Conservation (phyloP, 2,888 invertebrate genomes). For the Drosophila merina region DNA sequence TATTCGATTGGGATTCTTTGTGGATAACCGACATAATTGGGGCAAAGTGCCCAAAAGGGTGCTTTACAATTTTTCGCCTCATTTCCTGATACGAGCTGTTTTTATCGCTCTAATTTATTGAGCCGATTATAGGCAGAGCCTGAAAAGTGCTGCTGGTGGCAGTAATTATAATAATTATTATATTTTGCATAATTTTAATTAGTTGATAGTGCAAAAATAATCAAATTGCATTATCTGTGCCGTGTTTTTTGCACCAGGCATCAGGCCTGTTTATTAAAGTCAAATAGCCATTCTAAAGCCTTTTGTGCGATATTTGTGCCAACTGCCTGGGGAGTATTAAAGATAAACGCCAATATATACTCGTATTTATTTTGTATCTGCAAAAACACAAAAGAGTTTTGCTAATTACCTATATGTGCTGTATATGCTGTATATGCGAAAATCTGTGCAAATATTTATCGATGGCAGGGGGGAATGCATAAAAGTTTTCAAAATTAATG, state of each 20-base stretch:
- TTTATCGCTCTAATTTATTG: conserved; percentile 51
- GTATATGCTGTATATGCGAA: conserved; percentile 1
- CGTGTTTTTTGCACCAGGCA: conserved; percentile 8
- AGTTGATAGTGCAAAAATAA: conserved; percentile 49
- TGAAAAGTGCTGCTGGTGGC: background rate
- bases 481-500: conserved; percentile 36
- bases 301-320: conserved; percentile 10
- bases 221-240: conserved; percentile 52
- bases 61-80: conserved; percentile 37
- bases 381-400: no score
- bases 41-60: conserved; percentile 23
- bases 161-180: conserved; percentile 33
- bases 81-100: conserved; percentile 29
- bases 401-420: background rate
- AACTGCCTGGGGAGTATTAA: conserved; percentile 33
- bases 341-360: conserved; percentile 19
- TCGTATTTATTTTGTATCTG: background rate
- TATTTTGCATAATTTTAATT: conserved; percentile 65
- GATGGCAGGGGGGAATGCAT: conserved; percentile 2
- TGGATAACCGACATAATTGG: conserved; percentile 12
- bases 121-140: conserved; percentile 41
- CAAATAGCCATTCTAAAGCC: conserved; percentile 29
- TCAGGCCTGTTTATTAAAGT: conserved; percentile 15
- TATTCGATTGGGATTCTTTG: conserved; percentile 37
- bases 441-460: conserved; percentile 5